Conservation (phyloP, 2,113 vertebrate species). For the Brachyhypopomus occidentalis region DNA sequence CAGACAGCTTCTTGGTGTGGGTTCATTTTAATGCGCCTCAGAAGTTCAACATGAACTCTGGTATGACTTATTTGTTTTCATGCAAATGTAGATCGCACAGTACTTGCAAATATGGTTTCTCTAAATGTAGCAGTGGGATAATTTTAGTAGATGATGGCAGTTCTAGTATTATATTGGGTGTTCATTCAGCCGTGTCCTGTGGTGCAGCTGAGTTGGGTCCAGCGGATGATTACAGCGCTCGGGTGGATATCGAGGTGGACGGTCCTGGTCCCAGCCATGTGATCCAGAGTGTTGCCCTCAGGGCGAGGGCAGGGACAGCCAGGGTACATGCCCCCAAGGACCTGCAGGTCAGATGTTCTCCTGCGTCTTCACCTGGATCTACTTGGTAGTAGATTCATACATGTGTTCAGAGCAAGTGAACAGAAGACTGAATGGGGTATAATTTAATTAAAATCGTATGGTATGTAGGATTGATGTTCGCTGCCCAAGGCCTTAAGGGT, state of each 20-base stretch:
- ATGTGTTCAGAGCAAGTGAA: too few species aligned
- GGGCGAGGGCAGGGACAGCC: slow-evolving; percentile 84
- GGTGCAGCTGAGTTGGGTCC: slow-evolving; percentile 78
- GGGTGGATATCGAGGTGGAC: slow-evolving; percentile 91
- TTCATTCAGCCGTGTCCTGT: not conserved
- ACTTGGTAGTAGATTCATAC: not conserved
- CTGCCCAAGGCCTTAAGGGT: too few species aligned
- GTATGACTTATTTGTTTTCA: slow-evolving; percentile 65
- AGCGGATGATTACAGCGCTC: slow-evolving; percentile 85
- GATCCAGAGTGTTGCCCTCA: slow-evolving; percentile 82
- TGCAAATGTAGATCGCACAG: not conserved
- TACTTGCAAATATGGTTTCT: not conserved
- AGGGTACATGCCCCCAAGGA: slow-evolving; percentile 89
- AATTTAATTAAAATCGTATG: too few species aligned
- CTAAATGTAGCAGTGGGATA: too few species aligned
- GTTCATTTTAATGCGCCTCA: slow-evolving; percentile 88
- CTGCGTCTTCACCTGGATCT: not conserved
- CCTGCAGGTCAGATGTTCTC: slow-evolving; percentile 79
- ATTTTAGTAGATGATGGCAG: too few species aligned
- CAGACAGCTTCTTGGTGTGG: slow-evolving; percentile 86
- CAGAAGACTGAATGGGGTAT: too few species aligned
- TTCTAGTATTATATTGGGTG: too few species aligned
- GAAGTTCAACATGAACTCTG: slow-evolving; percentile 77
- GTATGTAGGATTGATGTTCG: not conserved
- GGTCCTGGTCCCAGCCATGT: slow-evolving; percentile 84